phyloP scores from a whole-genome alignment of 2,113 vertebrate genomes.

The Eira barbara region DNA sequence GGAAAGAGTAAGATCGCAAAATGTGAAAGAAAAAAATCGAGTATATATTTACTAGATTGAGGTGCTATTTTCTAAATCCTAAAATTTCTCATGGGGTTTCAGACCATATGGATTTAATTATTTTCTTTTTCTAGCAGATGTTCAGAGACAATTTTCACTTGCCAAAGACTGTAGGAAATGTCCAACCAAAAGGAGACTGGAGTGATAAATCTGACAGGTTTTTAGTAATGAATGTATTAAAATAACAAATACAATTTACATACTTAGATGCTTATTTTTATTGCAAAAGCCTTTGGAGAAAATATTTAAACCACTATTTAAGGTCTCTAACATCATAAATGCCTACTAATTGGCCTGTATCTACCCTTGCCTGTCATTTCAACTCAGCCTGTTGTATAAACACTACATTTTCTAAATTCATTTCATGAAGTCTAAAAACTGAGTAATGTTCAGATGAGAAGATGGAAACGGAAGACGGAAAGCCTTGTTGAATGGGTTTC shows the following conservation, averaged over 20 bases:
- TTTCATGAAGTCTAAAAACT: neutral
- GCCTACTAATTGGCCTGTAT: neutral
- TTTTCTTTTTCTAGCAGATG: conserved; percentile 73
- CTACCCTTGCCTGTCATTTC: neutral
- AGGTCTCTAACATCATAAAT: neutral
- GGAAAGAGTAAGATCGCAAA: neutral
- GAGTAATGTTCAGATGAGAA: neutral
- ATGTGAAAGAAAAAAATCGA: neutral
- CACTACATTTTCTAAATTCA: neutral
- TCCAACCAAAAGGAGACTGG: conserved; percentile 63
- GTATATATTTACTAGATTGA: conserved; percentile 44
- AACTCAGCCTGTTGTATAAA: neutral
- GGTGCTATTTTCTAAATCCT: conserved; percentile 50
- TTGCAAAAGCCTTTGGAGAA: conserved; percentile 17
- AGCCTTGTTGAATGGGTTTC: neutral
- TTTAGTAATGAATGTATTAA: conserved; percentile 67
- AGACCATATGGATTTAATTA: conserved; percentile 74
- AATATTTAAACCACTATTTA: conserved; percentile 28
- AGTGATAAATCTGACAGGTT: conserved; percentile 67
- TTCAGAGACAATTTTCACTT: conserved; percentile 73
- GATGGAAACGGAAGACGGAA: neutral
- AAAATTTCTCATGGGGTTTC: conserved; percentile 60
- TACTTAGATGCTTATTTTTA: conserved; percentile 46
- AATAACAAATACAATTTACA: conserved; percentile 35
- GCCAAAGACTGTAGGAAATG: conserved; percentile 68